These are phyloP conservation scores for Rhyzopertha dominica DNA, from an alignment of 1,140 invertebrate genomes.

Conservation along the genomic window DNA sequence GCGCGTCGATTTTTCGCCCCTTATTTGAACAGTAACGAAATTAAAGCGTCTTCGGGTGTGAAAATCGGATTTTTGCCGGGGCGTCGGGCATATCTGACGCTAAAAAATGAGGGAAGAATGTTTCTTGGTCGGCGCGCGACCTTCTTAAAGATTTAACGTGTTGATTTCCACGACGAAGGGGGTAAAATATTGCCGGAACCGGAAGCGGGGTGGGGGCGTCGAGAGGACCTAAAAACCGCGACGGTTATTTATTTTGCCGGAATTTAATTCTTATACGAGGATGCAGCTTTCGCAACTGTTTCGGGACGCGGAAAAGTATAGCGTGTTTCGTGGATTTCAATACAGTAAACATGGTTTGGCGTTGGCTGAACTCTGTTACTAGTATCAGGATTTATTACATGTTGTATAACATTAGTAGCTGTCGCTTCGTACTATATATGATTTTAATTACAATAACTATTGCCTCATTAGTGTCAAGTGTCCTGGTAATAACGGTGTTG, in stretches of 20 bases:
- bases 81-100: background rate
- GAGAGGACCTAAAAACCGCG: constrained; percentile 21
- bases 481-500: no score
- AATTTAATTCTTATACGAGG: no score
- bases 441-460: no score
- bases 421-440: no score
- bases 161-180: constrained; percentile 20
- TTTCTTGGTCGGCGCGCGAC: background rate
- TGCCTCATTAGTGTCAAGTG: no score
- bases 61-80: constrained; percentile 19
- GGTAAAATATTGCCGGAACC: constrained; percentile 25
- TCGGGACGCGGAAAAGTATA: no score
- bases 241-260: constrained; percentile 15
- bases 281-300: no score
- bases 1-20: constrained; percentile 19
- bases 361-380: no score
- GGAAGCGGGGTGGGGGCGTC: constrained; percentile 19
- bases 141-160: constrained; percentile 21
- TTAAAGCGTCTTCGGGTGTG: constrained; percentile 21
- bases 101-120: background rate
- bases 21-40: constrained; percentile 22
- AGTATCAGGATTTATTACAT: no score
- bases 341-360: no score
- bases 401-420: no score
- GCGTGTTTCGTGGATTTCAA: no score